Evolutionary conservation across 2,797 vertebrate species (phyloP).

Genomic region (Hippoglossus hippoglossus): DNA sequence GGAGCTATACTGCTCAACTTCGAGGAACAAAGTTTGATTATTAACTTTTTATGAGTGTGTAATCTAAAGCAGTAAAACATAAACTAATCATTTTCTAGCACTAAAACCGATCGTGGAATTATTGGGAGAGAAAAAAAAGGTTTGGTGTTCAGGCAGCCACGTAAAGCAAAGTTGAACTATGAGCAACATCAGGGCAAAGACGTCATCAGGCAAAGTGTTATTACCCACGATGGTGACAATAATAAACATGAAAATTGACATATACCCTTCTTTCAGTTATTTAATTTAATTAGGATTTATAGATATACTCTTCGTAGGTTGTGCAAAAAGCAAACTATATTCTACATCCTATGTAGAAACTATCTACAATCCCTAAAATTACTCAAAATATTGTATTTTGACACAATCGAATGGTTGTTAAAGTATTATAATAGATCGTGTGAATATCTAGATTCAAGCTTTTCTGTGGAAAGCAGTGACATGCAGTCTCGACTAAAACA

Average conservation of each 20-base stretch:
- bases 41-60: conserved; percentile 73
- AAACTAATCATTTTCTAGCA: conserved; percentile 68
- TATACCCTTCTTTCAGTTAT: neutral
- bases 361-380: no score
- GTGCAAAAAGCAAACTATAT: neutral
- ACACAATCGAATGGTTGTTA: no score
- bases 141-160: conserved; percentile 50
- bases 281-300: conserved; percentile 10
- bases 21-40: conserved; percentile 67
- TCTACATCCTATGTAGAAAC: neutral
- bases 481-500: neutral
- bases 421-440: no score
- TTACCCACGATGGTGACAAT: neutral
- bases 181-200: conserved; percentile 36
- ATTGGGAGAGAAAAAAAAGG: conserved; percentile 43
- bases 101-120: conserved; percentile 56
- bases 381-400: no score
- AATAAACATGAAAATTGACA: neutral
- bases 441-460: neutral
- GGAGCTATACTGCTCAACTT: conserved; percentile 18
- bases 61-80: conserved; percentile 58
- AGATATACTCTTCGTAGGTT: neutral
- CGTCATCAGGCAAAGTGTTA: neutral
- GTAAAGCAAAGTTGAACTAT: conserved; percentile 49
- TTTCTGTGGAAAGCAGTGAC: neutral